Percentiles rank a stretch among this genome's conserved stretches.
Evolutionary conservation across 2,113 vertebrate species (phyloP).

Genomic region (Gasterosteus aculeatus): DNA sequence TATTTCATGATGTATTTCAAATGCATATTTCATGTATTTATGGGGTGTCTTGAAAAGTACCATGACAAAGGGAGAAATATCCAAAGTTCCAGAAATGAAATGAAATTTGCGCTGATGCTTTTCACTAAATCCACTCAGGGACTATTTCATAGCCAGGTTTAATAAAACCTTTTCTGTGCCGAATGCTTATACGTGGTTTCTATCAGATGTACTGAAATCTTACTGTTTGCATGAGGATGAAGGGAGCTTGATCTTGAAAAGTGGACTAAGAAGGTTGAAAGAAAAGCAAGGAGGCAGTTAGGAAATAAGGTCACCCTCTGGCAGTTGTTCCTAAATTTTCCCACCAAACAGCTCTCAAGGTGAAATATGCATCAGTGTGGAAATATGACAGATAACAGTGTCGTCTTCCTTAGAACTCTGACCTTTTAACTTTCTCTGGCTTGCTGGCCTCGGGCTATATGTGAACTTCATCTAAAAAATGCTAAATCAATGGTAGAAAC

Average conservation of each 20-base stretch:
- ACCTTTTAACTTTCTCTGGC: slow-evolving; percentile 50
- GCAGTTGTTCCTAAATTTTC: slow-evolving; percentile 42
- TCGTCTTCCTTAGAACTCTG: slow-evolving; percentile 50
- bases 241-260: slow-evolving; percentile 2
- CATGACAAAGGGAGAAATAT: neutral
- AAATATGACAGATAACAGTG: slow-evolving; percentile 60
- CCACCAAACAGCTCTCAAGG: slow-evolving; percentile 47
- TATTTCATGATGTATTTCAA: no score
- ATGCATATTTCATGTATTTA: no score
- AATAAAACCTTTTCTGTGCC: neutral
- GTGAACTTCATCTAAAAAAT: slow-evolving; percentile 51
- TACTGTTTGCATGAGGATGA: neutral
- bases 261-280: slow-evolving; percentile 2
- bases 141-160: neutral
- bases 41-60: no score
- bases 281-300: slow-evolving; percentile 17
- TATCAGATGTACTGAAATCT: neutral
- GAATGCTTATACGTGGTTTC: neutral
- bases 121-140: neutral
- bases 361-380: slow-evolving; percentile 44
- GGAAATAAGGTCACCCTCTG: slow-evolving; percentile 35
- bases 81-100: neutral
- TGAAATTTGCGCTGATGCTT: neutral
- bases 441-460: slow-evolving; percentile 29
- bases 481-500: slow-evolving; percentile 26